Evolutionary conservation across 92 coral and sea anemone species (phyloP).

Genomic region (Zoanthus sociatus): DNA sequence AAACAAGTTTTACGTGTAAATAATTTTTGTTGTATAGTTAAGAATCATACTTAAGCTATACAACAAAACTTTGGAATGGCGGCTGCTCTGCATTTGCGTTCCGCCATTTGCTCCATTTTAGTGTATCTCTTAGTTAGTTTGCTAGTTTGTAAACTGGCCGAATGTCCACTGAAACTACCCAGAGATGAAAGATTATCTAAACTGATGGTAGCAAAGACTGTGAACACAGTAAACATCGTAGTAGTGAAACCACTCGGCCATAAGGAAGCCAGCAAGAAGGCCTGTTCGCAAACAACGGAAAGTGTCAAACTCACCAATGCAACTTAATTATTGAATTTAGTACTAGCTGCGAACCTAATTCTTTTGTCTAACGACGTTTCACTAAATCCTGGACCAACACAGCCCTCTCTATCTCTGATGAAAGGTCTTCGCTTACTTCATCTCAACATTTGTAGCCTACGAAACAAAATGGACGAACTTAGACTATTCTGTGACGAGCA

Average conservation of each 20-base stretch:
- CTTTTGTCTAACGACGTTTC: constrained; percentile 39
- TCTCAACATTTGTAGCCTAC: constrained; percentile 24
- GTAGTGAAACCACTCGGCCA: not conserved
- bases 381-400: constrained; percentile 42
- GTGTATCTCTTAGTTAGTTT: not conserved
- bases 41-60: too few relatives aligned
- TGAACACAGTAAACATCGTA: not conserved
- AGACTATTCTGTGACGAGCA: constrained; percentile 22
- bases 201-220: too few relatives aligned
- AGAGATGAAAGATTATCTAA: too few relatives aligned
- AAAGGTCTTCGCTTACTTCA: constrained; percentile 11
- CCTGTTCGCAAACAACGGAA: not conserved
- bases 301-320: not conserved
- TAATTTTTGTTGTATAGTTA: too few relatives aligned
- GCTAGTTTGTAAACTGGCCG: not conserved
- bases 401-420: not conserved
- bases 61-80: not conserved
- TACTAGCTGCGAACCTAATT: constrained; percentile 27
- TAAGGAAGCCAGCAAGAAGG: not conserved
- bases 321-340: not conserved
- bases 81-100: not conserved
- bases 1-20: not conserved
- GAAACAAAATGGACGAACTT: constrained; percentile 27
- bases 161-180: too few relatives aligned
- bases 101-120: not conserved